Conservation (phyloP, 2,113 vertebrate species). For the Aspidoscelis tigris region DNA sequence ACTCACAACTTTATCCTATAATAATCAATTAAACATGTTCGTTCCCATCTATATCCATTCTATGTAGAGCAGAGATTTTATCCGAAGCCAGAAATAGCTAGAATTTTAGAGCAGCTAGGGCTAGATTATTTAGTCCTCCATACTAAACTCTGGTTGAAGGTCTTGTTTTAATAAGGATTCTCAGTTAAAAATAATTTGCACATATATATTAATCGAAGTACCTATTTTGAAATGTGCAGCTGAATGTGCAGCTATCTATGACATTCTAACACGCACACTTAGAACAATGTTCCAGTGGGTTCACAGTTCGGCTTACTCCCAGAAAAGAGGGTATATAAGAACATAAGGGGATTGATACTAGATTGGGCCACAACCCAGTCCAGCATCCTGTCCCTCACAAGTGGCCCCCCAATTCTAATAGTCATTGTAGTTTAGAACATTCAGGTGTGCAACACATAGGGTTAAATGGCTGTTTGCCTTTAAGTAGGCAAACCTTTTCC, state of each 20-base stretch:
- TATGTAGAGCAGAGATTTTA: constrained; percentile 57
- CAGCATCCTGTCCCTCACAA: not conserved
- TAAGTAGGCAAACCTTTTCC: too few relatives aligned
- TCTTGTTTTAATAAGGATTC: not conserved
- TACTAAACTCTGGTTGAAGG: constrained; percentile 12
- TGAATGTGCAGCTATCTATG: not conserved
- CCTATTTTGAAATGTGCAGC: not conserved
- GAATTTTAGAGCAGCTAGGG: constrained; percentile 61
- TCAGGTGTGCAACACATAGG: not conserved
- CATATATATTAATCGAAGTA: not conserved
- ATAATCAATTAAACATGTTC: constrained; percentile 49
- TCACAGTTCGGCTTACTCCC: not conserved
- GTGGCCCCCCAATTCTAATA: not conserved
- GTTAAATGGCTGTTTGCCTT: too few relatives aligned
- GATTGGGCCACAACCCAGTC: too few relatives aligned
- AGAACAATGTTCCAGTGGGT: not conserved
- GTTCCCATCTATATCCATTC: constrained; percentile 50
- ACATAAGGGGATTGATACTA: not conserved
- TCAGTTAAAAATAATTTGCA: not conserved
- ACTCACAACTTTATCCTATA: constrained; percentile 43
- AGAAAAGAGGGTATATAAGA: not conserved
- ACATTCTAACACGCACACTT: not conserved
- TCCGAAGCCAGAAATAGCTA: constrained; percentile 65
- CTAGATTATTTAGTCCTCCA: constrained; percentile 61
- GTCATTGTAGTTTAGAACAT: not conserved